A percentile compares a stretch with the other conserved stretches of the same genome.
These are phyloP conservation scores for Microcebus jonahi DNA, from an alignment of 2,113 vertebrate genomes.

Conservation along the genomic window DNA sequence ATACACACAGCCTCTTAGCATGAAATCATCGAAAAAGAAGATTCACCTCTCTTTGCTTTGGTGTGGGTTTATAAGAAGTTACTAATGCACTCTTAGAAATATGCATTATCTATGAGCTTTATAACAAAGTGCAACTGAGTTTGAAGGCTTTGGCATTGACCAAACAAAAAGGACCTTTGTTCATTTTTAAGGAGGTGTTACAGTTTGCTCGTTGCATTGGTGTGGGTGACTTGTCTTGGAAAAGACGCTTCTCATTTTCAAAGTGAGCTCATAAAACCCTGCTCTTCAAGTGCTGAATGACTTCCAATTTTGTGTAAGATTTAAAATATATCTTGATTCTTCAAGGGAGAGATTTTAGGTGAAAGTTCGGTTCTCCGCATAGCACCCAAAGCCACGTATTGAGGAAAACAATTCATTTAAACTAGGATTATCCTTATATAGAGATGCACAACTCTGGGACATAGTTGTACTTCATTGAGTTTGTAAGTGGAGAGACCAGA, in stretches of 20 bases:
- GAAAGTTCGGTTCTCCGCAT: constrained; percentile 1
- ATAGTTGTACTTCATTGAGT: not conserved
- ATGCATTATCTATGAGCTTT: constrained; percentile 37
- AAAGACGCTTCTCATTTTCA: constrained; percentile 50
- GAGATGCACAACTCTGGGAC: not conserved
- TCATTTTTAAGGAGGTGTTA: constrained; percentile 38
- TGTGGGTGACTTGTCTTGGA: constrained; percentile 54
- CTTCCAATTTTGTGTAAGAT: constrained; percentile 36
- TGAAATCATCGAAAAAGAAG: not conserved
- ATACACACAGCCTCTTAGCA: constrained; percentile 22
- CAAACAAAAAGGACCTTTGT: constrained; percentile 62
- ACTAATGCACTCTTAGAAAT: constrained; percentile 31
- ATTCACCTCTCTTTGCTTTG: constrained; percentile 2
- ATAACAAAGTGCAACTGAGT: constrained; percentile 33
- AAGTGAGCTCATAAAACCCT: constrained; percentile 56
- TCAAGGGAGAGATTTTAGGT: constrained; percentile 47
- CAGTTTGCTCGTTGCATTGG: constrained; percentile 10
- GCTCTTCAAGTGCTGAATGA: constrained; percentile 24
- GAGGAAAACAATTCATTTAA: constrained; percentile 37
- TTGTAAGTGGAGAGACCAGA: constrained; percentile 2
- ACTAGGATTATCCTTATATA: constrained; percentile 49
- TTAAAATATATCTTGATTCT: constrained; percentile 35
- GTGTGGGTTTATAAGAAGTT: constrained; percentile 27
- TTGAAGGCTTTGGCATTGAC: not conserved
- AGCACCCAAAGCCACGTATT: not conserved